Conservation (phyloP, 37 sponge, comb jelly and placozoan genomes). For the Bolinopsis microptera region DNA sequence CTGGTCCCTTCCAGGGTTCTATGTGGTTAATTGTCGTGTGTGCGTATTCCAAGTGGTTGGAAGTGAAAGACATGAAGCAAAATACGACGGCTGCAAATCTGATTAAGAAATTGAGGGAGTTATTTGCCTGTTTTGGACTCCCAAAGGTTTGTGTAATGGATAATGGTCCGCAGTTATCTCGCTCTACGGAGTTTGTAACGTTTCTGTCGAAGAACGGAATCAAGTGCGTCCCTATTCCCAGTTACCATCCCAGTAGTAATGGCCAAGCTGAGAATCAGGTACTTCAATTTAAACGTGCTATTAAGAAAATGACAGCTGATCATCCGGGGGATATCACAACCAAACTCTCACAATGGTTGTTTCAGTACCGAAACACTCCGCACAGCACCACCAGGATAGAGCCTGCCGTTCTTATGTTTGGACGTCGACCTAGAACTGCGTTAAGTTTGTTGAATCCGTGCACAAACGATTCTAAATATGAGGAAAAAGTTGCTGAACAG, state of each 20-base stretch:
- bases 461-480: too few species aligned
- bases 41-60: conserved; percentile 72
- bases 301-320: background rate
- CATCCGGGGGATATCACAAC: background rate
- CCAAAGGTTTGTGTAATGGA: conserved; percentile 63
- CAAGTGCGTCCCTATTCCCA: conserved; percentile 8
- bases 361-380: background rate
- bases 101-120: conserved; percentile 49
- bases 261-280: conserved; percentile 42
- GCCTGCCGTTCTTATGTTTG: conserved; percentile 35
- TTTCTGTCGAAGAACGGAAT: conserved; percentile 62
- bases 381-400: background rate
- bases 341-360: background rate
- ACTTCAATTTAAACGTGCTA: background rate
- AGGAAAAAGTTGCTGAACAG: background rate
- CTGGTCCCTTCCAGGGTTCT: background rate
- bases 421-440: background rate
- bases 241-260: conserved; percentile 68
- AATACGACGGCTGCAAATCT: conserved; percentile 49
- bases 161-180: conserved; percentile 70
- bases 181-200: conserved; percentile 28
- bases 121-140: conserved; percentile 69
- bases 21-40: conserved; percentile 61
- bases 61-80: conserved; percentile 67
- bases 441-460: conserved; percentile 11